phyloP scores from a whole-genome alignment of 2,113 vertebrate species.

The Odontophorus gujanensis region DNA sequence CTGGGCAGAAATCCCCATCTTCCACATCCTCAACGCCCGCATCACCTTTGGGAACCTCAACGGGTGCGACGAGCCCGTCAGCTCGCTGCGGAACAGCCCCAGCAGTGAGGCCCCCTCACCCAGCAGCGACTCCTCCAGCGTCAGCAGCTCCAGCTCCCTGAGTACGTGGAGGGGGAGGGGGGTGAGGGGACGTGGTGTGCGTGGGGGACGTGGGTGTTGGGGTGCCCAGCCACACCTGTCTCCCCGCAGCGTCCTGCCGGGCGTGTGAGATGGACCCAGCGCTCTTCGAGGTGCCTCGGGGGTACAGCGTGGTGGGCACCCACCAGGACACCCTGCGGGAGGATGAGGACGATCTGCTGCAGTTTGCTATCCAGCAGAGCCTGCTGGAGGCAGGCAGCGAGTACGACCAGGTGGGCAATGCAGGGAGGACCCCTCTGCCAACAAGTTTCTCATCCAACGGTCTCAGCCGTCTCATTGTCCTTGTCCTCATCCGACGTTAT shows the following conservation, averaged over 20 bases:
- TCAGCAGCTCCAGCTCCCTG: conserved; percentile 96
- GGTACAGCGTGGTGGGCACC: conserved; percentile 90
- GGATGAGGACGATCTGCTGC: conserved; percentile 91
- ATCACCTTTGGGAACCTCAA: conserved; percentile 99
- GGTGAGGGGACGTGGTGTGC: neutral
- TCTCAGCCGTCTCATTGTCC: neutral
- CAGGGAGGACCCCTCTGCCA: neutral
- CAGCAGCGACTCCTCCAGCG: conserved; percentile 93
- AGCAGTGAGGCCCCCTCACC: conserved; percentile 91
- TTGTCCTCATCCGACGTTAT: neutral
- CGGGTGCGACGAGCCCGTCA: conserved; percentile 89
- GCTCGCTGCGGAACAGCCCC: conserved; percentile 72
- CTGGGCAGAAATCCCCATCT: conserved; percentile 92
- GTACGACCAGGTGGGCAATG: conserved; percentile 86
- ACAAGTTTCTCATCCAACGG: neutral
- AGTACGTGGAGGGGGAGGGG: conserved; percentile 72
- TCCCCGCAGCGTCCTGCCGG: conserved; percentile 82
- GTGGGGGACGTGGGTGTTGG: accelerated
- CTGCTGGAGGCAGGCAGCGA: conserved; percentile 91
- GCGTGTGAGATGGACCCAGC: conserved; percentile 89
- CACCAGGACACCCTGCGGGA: conserved; percentile 87
- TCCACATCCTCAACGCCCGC: conserved; percentile 96
- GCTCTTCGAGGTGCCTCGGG: conserved; percentile 90
- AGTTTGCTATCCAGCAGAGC: conserved; percentile 97
- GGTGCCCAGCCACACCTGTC: neutral